A percentile compares a stretch with the other conserved stretches of the same genome.
These are phyloP conservation scores for Philopotamus ludificatus DNA, from an alignment of 1,140 invertebrate genomes.

Conservation along the genomic window DNA sequence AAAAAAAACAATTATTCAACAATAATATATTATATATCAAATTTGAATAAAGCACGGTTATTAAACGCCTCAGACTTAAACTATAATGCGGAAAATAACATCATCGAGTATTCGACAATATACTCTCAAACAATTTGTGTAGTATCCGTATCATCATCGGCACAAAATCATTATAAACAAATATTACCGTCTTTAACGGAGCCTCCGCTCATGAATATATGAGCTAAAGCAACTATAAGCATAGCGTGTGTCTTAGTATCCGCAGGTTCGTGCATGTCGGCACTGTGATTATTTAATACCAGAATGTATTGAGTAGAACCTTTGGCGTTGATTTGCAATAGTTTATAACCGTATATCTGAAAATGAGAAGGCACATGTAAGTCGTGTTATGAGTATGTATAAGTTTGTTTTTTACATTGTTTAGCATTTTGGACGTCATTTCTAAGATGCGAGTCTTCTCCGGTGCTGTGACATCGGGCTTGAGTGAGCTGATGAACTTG, in stretches of 20 bases:
- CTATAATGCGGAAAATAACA: conserved; percentile 29
- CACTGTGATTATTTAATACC: conserved; percentile 12
- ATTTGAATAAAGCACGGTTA: conserved; percentile 1
- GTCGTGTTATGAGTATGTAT: neutral
- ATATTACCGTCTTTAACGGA: conserved; percentile 34
- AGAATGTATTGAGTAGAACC: conserved; percentile 24
- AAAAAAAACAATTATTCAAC: conserved; percentile 7
- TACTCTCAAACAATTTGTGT: conserved; percentile 21
- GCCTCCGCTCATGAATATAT: conserved; percentile 38
- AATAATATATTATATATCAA: neutral
- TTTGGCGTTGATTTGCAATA: conserved; percentile 28
- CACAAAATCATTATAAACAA: conserved; percentile 9
- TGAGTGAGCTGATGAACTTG: no score
- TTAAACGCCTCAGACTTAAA: conserved; percentile 38
- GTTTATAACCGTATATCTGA: conserved; percentile 35
- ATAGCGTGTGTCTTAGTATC: conserved; percentile 4
- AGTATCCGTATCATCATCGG: conserved; percentile 36
- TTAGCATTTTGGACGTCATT: no score
- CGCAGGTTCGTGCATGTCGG: neutral
- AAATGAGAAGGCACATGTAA: no score
- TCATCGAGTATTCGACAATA: conserved; percentile 24
- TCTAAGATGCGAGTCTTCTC: no score
- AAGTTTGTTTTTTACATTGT: neutral
- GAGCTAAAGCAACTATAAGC: conserved; percentile 25
- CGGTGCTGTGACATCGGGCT: no score